Evolutionary conservation across 1,140 invertebrate species (phyloP).

Genomic region (Kradibia gibbosae): DNA sequence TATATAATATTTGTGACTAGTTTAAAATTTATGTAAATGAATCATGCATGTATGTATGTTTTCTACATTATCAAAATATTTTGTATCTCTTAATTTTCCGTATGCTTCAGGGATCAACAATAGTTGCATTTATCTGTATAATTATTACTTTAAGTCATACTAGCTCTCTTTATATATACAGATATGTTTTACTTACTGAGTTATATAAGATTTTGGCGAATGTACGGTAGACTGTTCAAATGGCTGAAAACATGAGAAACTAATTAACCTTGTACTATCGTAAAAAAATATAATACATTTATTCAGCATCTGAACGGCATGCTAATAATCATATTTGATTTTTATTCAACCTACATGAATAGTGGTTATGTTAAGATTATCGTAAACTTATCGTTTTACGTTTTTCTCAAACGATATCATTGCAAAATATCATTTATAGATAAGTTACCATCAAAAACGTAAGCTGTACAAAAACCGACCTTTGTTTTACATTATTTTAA

Average conservation of each 20-base stretch:
- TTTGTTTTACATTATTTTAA: no score
- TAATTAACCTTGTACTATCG: conserved; percentile 6
- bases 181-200: conserved; percentile 75
- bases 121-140: no score
- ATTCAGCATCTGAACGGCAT: conserved; percentile 20
- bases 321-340: conserved; percentile 35
- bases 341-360: conserved; percentile 15
- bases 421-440: no score
- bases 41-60: no score
- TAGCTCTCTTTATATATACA: background rate
- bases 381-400: background rate
- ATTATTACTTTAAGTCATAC: background rate
- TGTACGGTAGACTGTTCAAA: conserved; percentile 67
- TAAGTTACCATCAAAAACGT: no score
- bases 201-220: conserved; percentile 78
- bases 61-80: no score
- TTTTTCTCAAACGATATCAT: background rate
- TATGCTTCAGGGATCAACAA: no score
- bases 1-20: no score
- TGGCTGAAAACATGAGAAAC: conserved; percentile 63
- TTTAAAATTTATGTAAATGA: no score
- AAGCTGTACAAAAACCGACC: no score
- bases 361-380: conserved; percentile 25
- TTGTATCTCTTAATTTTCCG: no score
- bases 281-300: background rate